These are phyloP conservation scores for Hylia prasina DNA, from an alignment of 2,113 vertebrate species.

Conservation along the genomic window DNA sequence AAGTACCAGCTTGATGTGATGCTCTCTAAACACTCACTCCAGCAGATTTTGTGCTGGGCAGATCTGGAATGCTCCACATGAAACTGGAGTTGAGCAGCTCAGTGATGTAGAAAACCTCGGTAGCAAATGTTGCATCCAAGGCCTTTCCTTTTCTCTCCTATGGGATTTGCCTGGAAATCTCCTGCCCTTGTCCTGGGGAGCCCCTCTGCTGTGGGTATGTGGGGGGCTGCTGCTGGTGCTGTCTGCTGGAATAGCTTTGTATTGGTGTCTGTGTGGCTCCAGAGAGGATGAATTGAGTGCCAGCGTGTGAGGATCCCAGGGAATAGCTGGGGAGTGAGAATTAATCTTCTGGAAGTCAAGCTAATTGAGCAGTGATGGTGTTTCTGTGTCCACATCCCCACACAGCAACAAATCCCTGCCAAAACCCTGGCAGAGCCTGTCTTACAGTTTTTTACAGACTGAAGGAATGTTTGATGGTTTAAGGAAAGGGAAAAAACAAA, in stretches of 20 bases:
- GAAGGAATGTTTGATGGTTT: neutral
- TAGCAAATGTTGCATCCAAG: too few species aligned
- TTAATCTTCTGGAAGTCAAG: neutral
- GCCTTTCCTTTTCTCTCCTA: neutral
- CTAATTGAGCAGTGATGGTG: neutral
- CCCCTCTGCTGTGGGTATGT: fast-evolving
- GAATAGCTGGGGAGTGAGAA: neutral
- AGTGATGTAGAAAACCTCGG: neutral
- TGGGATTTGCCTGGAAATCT: neutral
- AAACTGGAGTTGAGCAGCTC: neutral
- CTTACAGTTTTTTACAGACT: neutral
- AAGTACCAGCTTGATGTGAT: fast-evolving
- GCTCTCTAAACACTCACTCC: fast-evolving
- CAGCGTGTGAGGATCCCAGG: neutral
- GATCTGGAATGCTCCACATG: fast-evolving
- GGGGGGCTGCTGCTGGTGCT: neutral
- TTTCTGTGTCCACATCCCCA: neutral
- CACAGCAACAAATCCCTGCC: neutral
- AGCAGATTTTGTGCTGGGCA: neutral
- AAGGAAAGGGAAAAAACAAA: neutral
- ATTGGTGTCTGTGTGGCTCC: neutral
- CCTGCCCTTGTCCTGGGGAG: neutral
- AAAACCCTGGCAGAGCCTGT: neutral
- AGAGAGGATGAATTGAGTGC: fast-evolving
- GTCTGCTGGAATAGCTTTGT: fast-evolving